Conservation (phyloP, 1,140 invertebrate species). For the Drosophila insularis region DNA sequence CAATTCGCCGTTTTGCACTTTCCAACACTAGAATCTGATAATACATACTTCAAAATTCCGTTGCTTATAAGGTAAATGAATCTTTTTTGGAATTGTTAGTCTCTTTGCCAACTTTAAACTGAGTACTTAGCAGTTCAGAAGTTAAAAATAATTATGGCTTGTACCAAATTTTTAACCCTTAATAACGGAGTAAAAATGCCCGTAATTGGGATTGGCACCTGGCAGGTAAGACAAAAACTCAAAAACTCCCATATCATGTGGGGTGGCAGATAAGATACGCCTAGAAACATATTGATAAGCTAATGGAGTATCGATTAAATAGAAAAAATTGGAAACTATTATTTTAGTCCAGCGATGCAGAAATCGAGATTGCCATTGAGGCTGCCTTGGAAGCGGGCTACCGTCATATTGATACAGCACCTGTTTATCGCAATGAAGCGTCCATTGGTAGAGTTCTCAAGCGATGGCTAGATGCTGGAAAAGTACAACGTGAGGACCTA, state of each 20-base stretch:
- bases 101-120: too few species aligned
- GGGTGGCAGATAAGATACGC: neutral
- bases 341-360: conserved; percentile 85
- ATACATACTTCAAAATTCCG: too few species aligned
- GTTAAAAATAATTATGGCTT: conserved; percentile 45
- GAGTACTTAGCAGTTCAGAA: too few species aligned
- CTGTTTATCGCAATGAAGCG: conserved; percentile 91
- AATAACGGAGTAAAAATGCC: conserved; percentile 86
- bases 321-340: conserved; percentile 56
- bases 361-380: conserved; percentile 87
- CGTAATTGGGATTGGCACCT: conserved; percentile 89
- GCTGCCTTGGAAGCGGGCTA: conserved; percentile 85
- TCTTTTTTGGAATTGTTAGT: too few species aligned
- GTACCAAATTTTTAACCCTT: conserved; percentile 64
- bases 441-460: conserved; percentile 90
- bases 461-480: conserved; percentile 88
- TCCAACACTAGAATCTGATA: too few species aligned
- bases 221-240: conserved; percentile 85
- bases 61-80: too few species aligned
- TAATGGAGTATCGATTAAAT: too few species aligned
- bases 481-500: conserved; percentile 89
- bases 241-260: neutral
- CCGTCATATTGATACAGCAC: conserved; percentile 92
- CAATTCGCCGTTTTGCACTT: too few species aligned
- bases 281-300: conserved; percentile 4